Evolutionary conservation across 2,113 vertebrate genomes (phyloP), one percentile per base, ranked within the genome.

Genomic region (Rhea americana): DNA sequence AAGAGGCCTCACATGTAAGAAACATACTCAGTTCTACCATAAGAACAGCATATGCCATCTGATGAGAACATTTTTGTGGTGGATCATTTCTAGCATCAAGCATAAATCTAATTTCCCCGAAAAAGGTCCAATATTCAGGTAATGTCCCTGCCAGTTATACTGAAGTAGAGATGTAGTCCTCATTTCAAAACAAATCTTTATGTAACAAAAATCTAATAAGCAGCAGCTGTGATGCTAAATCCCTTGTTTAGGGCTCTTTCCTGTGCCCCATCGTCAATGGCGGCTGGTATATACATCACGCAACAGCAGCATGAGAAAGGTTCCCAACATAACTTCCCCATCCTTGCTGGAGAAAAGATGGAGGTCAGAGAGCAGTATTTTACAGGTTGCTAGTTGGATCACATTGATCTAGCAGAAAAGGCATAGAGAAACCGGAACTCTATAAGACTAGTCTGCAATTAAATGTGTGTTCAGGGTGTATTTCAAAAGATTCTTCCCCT

Each of bases 151-250:
- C 8, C 56, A 13, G 25, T 5, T 11, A 14, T 3, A 3, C 26
- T 3, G 7, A 41, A 25, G 56, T 19, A 39, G 10, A 47, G 28
- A 9, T 1, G 4, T 2, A 16, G 28, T 5, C 19, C 28, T 53
- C 15, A 1, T 16, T 16, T 35, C 70, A 12, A 12, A 41, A 6
- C 19, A 35, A 43, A 13, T 3, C 15, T 48, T 14, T 8, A 13
- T 8, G 19, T 41, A 39, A 35, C 19, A 55, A 16, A 25, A 9
- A 7, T 1, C 6, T 9, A 14, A 62, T 28, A 2, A 0, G 0
- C 1, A 24, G 59, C 43, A 16, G 43, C 43, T 22, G 37, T 11
- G 45, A 30, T 25, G 37, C 37, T 37, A 9, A n/a, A 9, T 3
- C 4, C 5, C n/a, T 4, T 2, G 9, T 53, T 41, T 9, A 7